phyloP scores from a whole-genome alignment of 2,797 vertebrate species.

The Galaxias olidus region DNA sequence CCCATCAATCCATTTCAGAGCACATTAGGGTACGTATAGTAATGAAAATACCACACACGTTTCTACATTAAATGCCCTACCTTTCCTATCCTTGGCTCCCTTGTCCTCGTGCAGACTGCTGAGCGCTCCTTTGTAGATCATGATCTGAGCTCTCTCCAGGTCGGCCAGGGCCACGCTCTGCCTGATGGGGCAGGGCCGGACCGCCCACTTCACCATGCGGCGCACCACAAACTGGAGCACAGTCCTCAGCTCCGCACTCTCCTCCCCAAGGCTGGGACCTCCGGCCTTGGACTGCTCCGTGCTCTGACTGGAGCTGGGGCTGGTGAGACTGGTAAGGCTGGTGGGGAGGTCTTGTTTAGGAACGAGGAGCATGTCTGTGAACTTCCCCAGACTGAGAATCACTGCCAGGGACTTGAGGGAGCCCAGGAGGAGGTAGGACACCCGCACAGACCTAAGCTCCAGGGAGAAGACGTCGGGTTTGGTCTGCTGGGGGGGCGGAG shows the following conservation, averaged over 20 bases:
- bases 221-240: slow-evolving; percentile 82
- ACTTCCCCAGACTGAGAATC: slow-evolving; percentile 76
- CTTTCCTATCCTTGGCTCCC: slow-evolving; percentile 65
- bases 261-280: slow-evolving; percentile 56
- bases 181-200: slow-evolving; percentile 80
- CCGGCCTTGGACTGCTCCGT: slow-evolving; percentile 51
- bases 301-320: slow-evolving; percentile 48
- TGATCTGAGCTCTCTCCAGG: slow-evolving; percentile 81
- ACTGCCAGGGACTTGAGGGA: slow-evolving; percentile 78
- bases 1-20: no score
- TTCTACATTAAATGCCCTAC: slow-evolving; percentile 45
- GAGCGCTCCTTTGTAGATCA: slow-evolving; percentile 80
- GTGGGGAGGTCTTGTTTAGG: slow-evolving; percentile 55
- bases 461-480: slow-evolving; percentile 67
- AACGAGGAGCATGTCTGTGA: slow-evolving; percentile 73
- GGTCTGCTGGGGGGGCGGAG: slow-evolving; percentile 37
- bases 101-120: slow-evolving; percentile 71
- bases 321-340: slow-evolving; percentile 14
- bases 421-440: slow-evolving; percentile 80
- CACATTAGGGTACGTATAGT: no score
- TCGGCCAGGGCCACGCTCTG: slow-evolving; percentile 74
- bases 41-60: not conserved
- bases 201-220: slow-evolving; percentile 84
- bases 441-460: slow-evolving; percentile 74
- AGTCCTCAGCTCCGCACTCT: slow-evolving; percentile 71